Conservation (phyloP, 1,140 invertebrate species). For the Maconellicoccus hirsutus region DNA sequence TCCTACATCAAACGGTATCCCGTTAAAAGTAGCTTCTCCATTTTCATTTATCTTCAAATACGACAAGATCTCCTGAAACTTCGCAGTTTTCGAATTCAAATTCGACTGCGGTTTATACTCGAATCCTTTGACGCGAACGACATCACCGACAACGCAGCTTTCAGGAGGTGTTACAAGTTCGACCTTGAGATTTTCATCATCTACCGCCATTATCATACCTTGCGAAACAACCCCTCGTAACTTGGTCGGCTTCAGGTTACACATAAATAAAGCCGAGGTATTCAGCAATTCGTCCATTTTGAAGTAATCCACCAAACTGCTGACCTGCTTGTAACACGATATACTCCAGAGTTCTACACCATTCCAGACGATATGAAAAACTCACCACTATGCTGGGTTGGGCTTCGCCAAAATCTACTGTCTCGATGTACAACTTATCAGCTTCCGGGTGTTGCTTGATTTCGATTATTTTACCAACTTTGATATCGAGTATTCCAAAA, state of each 20-base stretch:
- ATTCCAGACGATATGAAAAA: too few species aligned
- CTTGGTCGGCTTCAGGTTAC: slow-evolving; percentile 72
- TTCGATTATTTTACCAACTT: slow-evolving; percentile 72
- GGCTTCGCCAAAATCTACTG: slow-evolving; percentile 79
- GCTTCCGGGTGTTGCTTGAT: slow-evolving; percentile 81
- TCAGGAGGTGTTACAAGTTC: slow-evolving; percentile 66
- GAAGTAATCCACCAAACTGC: slow-evolving; percentile 70
- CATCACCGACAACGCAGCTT: slow-evolving; percentile 58
- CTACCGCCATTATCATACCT: slow-evolving; percentile 89
- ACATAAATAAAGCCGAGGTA: slow-evolving; percentile 64
- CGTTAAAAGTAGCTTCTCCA: slow-evolving; percentile 64
- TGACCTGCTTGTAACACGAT: slow-evolving; percentile 38
- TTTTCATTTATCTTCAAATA: slow-evolving; percentile 64
- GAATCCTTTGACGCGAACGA: slow-evolving; percentile 61
- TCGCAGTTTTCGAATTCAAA: slow-evolving; percentile 88
- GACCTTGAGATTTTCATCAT: slow-evolving; percentile 63
- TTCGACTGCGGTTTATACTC: slow-evolving; percentile 60
- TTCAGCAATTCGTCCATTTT: slow-evolving; percentile 71
- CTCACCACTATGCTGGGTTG: slow-evolving; percentile 67
- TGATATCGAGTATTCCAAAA: slow-evolving; percentile 65
- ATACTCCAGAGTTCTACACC: background rate
- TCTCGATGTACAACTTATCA: slow-evolving; percentile 77
- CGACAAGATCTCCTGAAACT: slow-evolving; percentile 73
- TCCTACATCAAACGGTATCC: slow-evolving; percentile 48
- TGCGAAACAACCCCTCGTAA: slow-evolving; percentile 76